A percentile compares a stretch with the other conserved stretches of the same genome.
These are phyloP conservation scores for Lymantria dispar DNA, from an alignment of 2,888 invertebrate species.

Conservation along the genomic window DNA sequence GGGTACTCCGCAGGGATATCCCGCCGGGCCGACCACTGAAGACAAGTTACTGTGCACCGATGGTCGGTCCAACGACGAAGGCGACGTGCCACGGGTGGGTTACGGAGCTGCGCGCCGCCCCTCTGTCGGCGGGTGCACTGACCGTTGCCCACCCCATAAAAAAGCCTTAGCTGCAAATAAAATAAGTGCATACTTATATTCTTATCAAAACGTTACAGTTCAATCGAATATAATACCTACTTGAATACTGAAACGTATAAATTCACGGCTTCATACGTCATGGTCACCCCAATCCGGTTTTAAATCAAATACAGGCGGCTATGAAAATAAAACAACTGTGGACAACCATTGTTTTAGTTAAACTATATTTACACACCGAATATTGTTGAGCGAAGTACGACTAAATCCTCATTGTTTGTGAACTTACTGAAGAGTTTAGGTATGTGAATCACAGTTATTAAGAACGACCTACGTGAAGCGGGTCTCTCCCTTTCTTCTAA, in stretches of 20 bases:
- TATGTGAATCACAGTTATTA: too few relatives aligned
- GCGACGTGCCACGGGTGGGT: too few relatives aligned
- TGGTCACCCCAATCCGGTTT: constrained; percentile 30
- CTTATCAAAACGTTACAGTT: constrained; percentile 10
- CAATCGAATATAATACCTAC: constrained; percentile 16
- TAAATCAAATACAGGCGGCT: constrained; percentile 41
- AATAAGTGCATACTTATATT: constrained; percentile 3
- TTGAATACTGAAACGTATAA: constrained; percentile 19
- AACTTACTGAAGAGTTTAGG: too few relatives aligned
- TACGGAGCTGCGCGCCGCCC: too few relatives aligned
- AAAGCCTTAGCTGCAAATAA: constrained; percentile 3
- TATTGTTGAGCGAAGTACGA: constrained; percentile 15
- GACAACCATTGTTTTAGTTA: constrained; percentile 40
- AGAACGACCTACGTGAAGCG: too few relatives aligned
- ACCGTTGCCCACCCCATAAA: too few relatives aligned
- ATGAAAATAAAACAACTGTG: constrained; percentile 39
- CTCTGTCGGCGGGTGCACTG: too few relatives aligned
- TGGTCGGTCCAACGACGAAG: too few relatives aligned
- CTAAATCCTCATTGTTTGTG: constrained; percentile 12
- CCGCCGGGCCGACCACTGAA: too few relatives aligned
- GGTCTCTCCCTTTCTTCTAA: too few relatives aligned
- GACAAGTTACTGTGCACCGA: too few relatives aligned
- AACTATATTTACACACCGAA: constrained; percentile 29
- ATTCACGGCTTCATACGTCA: constrained; percentile 32
- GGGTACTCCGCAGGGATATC: too few relatives aligned